These are phyloP conservation scores for Thunnus maccoyii DNA, from an alignment of 2,113 vertebrate genomes.

Conservation along the genomic window DNA sequence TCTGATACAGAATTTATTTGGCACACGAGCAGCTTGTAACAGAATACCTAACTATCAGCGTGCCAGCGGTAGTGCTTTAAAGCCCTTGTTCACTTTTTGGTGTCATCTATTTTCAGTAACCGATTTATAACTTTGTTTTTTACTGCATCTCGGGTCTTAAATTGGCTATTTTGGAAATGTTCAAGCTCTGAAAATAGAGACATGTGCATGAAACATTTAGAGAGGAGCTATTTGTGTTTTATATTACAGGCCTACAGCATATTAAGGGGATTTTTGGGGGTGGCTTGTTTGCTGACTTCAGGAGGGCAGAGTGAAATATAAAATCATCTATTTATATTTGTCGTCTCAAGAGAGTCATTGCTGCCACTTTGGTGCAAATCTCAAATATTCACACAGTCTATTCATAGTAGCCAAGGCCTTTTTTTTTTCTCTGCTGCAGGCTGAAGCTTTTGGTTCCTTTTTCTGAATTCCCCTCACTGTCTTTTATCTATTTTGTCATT, in stretches of 20 bases:
- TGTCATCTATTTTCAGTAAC: conserved; percentile 25
- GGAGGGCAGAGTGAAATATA: background rate
- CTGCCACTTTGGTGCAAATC: conserved; percentile 48
- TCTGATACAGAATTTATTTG: background rate
- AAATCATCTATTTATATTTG: conserved; percentile 26
- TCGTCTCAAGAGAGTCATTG: conserved; percentile 7
- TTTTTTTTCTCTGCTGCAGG: conserved; percentile 37
- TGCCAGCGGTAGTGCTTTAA: background rate
- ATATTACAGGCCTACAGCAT: background rate
- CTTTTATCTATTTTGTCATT: conserved; percentile 50
- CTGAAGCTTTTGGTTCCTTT: conserved; percentile 22
- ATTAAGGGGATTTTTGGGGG: background rate
- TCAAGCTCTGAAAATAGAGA: conserved; percentile 3
- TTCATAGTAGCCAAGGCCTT: conserved; percentile 23
- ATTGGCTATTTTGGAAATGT: background rate
- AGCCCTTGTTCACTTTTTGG: conserved; percentile 12
- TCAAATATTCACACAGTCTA: conserved; percentile 37
- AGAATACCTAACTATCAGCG: background rate
- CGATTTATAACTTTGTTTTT: conserved; percentile 24
- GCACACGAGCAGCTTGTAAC: conserved; percentile 1
- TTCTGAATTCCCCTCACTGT: conserved; percentile 27
- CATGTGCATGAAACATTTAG: background rate
- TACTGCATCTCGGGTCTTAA: background rate
- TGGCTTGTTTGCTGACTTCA: background rate
- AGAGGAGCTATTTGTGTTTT: background rate